A percentile compares a stretch with the other conserved stretches of the same genome.
phyloP scores from a whole-genome alignment of 2,797 vertebrate species.

The Spinus olivaceus region DNA sequence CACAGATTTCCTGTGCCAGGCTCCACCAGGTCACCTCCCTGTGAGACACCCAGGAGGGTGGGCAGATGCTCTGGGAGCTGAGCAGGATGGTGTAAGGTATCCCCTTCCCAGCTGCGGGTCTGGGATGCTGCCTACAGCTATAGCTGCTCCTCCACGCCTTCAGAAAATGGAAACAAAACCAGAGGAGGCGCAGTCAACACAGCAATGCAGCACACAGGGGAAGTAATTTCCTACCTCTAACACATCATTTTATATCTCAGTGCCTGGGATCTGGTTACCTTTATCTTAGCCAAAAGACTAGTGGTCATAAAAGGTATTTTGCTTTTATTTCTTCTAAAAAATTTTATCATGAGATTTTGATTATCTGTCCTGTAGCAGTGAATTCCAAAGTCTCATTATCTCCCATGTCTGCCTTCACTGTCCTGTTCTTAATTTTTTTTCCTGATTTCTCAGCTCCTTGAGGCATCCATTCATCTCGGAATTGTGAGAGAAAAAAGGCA shows the following conservation, averaged over 20 bases:
- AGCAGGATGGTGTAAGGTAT: not conserved
- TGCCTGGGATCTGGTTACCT: slow-evolving; percentile 1
- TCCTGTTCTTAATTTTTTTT: not conserved
- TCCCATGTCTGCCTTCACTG: not conserved
- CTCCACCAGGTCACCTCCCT: not conserved
- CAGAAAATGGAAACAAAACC: not conserved
- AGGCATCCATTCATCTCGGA: not conserved
- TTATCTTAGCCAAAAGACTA: slow-evolving; percentile 47
- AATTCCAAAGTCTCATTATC: slow-evolving; percentile 27
- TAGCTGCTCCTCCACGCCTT: not conserved
- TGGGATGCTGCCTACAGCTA: slow-evolving; percentile 51
- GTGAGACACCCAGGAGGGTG: not conserved
- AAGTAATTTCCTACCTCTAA: slow-evolving; percentile 43
- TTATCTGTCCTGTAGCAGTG: not conserved
- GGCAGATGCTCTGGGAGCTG: not conserved
- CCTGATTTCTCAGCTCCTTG: not conserved
- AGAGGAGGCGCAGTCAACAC: not conserved
- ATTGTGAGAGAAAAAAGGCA: not conserved
- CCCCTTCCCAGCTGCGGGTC: not conserved
- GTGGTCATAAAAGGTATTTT: not conserved
- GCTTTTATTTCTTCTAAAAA: not conserved
- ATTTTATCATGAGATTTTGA: not conserved
- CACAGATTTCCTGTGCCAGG: not conserved
- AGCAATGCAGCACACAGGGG: not conserved
- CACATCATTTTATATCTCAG: not conserved